Conservation (phyloP, 1,140 invertebrate genomes). For the Leptestheria dahalacensis region DNA sequence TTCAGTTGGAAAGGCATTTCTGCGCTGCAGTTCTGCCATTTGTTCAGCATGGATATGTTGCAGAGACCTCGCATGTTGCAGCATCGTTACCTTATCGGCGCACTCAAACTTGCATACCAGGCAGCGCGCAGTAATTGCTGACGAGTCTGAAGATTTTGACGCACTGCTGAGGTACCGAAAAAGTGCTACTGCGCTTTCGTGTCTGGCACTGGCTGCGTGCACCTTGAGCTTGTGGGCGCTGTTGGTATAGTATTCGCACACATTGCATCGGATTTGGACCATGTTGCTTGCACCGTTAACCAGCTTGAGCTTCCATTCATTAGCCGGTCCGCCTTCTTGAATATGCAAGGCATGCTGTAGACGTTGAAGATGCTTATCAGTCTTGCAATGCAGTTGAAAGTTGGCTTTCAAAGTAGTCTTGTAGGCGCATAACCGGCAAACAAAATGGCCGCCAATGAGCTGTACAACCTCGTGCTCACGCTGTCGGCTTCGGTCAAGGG, state of each 20-base stretch:
- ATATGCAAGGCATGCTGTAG: conserved; percentile 96
- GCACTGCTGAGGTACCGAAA: conserved; percentile 61
- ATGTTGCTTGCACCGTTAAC: conserved; percentile 53
- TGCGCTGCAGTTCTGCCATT: conserved; percentile 71
- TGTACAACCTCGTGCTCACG: conserved; percentile 83
- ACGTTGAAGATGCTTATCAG: conserved; percentile 95
- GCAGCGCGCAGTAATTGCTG: conserved; percentile 48
- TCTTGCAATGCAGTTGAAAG: conserved; percentile 98
- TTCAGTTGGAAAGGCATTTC: conserved; percentile 35
- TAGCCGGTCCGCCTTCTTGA: conserved; percentile 78
- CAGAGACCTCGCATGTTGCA: conserved; percentile 75
- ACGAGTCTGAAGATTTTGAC: conserved; percentile 27
- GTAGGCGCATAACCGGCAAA: conserved; percentile 95
- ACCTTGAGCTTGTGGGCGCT: conserved; percentile 88
- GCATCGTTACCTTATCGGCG: conserved; percentile 59
- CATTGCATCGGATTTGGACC: conserved; percentile 86
- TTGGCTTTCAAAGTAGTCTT: conserved; percentile 98
- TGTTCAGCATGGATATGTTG: conserved; percentile 86
- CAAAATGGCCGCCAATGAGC: conserved; percentile 78
- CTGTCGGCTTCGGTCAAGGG: conserved; percentile 74
- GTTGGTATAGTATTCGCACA: conserved; percentile 94
- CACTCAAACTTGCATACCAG: conserved; percentile 70
- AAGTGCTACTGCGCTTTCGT: conserved; percentile 70
- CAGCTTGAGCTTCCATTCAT: conserved; percentile 92
- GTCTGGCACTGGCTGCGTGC: conserved; percentile 69